Conservation (phyloP, 2,888 invertebrate species). For the Kryphioiulus occultus region DNA sequence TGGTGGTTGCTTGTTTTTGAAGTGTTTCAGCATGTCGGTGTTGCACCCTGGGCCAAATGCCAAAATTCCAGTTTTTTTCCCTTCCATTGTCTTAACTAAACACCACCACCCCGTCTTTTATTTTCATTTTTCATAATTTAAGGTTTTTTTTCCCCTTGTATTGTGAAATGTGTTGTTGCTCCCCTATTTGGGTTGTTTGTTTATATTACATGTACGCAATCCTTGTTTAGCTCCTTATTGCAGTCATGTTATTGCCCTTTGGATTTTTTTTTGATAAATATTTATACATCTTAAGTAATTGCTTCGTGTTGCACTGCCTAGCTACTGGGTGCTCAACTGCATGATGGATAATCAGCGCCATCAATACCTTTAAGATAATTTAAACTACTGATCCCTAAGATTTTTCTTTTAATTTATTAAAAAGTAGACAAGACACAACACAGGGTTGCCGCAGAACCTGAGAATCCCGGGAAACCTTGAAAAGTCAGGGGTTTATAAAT, state of each 20-base stretch:
- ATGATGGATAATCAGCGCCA: not conserved
- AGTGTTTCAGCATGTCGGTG: constrained; percentile 28
- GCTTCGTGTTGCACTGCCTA: not conserved
- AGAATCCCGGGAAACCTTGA: no score
- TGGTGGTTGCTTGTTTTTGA: constrained; percentile 13
- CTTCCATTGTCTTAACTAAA: not conserved
- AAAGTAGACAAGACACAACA: no score
- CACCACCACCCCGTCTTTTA: constrained; percentile 9
- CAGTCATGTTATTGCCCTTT: constrained; percentile 6
- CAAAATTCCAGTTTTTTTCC: not conserved
- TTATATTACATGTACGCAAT: not conserved
- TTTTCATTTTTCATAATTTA: constrained; percentile 35
- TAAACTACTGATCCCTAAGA: no score
- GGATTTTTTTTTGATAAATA: not conserved
- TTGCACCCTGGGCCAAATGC: constrained; percentile 18
- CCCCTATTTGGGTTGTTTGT: constrained; percentile 28
- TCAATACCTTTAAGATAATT: no score
- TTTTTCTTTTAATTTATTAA: no score
- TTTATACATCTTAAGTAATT: constrained; percentile 13
- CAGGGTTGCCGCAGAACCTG: no score
- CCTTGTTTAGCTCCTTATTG: not conserved
- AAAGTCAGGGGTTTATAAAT: no score
- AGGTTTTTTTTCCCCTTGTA: not conserved
- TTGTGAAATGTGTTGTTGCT: constrained; percentile 15
- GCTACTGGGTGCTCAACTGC: not conserved